Base-by-base conservation (phyloP, 1,140 invertebrate species). In the Phenacoccus solenopsis region DNA sequence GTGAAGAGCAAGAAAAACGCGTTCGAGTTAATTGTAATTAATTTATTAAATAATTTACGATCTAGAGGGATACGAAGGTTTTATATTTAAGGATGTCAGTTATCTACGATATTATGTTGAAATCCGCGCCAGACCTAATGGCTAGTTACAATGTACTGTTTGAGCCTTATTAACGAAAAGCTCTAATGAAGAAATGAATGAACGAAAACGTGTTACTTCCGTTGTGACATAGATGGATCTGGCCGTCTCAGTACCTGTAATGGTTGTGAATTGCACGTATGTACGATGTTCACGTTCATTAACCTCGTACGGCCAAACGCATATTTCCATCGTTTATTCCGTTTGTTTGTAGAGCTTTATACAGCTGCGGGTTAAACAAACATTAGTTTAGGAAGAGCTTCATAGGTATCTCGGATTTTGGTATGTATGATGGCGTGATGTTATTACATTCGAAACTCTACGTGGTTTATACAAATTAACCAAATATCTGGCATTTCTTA, bases 271-370 rank as follows among this genome's bases (percentile, higher is more conserved):
- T 49, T 49, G 38, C 38, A 49, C 20, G 20, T 49, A 49, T 49
- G 38, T 49, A 49, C 16, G 20, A 49, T 49, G 38, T 49, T 49
- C 38, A 49, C 38, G 38, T 49, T 49, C 38, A 49, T 49, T 49
- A 49, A 49, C 38, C 38, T 49, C 38, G 38, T n/a, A 16, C 38
- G 20, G 38, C 38, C 20, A 49, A 49, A 49, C 38, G 38, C 38
- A 49, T 49, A 49, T 49, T 49, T 49, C n/a, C n/a, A n/a, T 49
- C 38, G 38, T 49, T 49, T 49, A 49, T 49, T 49, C 38, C 38
- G 16, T n/a, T 49, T 49, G 38, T 49, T 49, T 49, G 38, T 49
- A 49, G 16, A 49, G 4, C 38, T 49, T 49, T 49, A 49, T 49
- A n/a, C 5, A 49, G 38, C 38, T n/a, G 20, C 38, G 20, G 38